A percentile compares a stretch with the other conserved stretches of the same genome.
Conservation (phyloP, 2,797 vertebrate species). For the Anguilla anguilla region DNA sequence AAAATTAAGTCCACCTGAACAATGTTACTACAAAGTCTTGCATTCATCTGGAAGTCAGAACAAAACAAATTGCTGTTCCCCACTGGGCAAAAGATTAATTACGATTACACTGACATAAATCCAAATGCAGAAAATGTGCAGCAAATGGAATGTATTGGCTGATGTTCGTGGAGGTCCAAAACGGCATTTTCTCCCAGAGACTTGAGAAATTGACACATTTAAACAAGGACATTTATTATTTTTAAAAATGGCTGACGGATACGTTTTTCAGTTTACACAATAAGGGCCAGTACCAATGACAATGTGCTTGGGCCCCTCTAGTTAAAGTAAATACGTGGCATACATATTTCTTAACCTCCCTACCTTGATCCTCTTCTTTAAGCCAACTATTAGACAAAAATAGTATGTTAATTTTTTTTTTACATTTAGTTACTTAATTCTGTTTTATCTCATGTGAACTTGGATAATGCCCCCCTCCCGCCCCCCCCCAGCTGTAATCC, state of each 20-base stretch:
- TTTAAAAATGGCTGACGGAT: not conserved
- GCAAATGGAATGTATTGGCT: slow-evolving; percentile 5
- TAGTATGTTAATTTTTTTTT: not conserved
- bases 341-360: not conserved
- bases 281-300: not conserved
- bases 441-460: not conserved
- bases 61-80: slow-evolving; percentile 16
- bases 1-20: not conserved
- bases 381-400: not conserved
- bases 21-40: not conserved
- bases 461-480: not conserved
- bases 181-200: not conserved
- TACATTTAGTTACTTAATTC: not conserved
- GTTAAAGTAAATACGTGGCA: not conserved
- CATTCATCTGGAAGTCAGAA: slow-evolving; percentile 9
- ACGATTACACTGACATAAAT: slow-evolving; percentile 19
- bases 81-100: slow-evolving; percentile 22
- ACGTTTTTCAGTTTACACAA: slow-evolving; percentile 12
- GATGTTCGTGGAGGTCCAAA: not conserved
- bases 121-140: slow-evolving; percentile 1
- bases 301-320: not conserved
- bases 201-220: slow-evolving; percentile 9
- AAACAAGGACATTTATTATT: not conserved
- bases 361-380: not conserved
- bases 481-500: not conserved